Evolutionary conservation across 64 coral and sea anemone genomes (phyloP).

Genomic region (Dendrophyllia cribrosa): DNA sequence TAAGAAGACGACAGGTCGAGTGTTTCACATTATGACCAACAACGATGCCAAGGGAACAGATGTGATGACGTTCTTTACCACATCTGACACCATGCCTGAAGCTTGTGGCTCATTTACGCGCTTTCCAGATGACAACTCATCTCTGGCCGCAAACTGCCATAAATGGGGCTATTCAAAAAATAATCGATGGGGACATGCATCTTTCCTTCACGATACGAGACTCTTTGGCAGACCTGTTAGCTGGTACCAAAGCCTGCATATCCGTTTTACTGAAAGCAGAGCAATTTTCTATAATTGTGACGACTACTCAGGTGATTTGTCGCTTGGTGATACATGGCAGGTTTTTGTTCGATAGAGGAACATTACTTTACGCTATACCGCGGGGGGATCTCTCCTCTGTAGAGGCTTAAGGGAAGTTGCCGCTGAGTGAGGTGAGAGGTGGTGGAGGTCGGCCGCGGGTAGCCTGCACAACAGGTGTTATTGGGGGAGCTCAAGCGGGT

Average conservation of each 20-base stretch:
- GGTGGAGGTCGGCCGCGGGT: too few relatives aligned
- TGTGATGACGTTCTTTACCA: slow-evolving; percentile 3
- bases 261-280: not conserved
- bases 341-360: slow-evolving; percentile 34
- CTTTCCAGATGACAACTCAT: slow-evolving; percentile 45
- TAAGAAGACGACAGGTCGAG: slow-evolving; percentile 38
- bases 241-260: not conserved
- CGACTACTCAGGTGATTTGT: not conserved
- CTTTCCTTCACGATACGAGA: not conserved
- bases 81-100: not conserved
- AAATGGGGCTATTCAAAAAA: not conserved
- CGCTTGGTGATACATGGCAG: slow-evolving; percentile 17
- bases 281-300: not conserved
- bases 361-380: not conserved
- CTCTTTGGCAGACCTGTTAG: not conserved
- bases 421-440: too few relatives aligned
- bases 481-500: too few relatives aligned
- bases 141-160: not conserved
- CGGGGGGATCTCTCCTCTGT: too few relatives aligned
- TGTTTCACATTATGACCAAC: slow-evolving; percentile 50
- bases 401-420: too few relatives aligned
- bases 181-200: not conserved
- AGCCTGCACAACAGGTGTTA: too few relatives aligned
- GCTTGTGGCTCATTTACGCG: slow-evolving; percentile 30
- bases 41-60: slow-evolving; percentile 4